Conservation (phyloP, 2,888 invertebrate species). For the Acleris laterana region DNA sequence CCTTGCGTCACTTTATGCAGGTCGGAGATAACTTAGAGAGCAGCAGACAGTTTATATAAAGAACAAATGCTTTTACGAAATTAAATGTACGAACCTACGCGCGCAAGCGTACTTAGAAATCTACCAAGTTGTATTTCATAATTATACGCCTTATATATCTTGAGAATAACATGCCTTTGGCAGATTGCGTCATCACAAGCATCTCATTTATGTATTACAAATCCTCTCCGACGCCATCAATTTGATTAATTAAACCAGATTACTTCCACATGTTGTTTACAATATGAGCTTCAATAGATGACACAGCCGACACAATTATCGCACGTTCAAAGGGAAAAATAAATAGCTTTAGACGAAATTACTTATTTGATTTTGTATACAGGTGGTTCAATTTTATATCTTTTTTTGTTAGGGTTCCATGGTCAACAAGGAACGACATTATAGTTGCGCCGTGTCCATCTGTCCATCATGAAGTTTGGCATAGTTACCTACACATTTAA, state of each 20-base stretch:
- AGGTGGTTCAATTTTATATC: no score
- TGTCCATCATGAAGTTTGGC: no score
- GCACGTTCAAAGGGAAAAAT: no score
- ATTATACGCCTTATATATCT: constrained; percentile 1
- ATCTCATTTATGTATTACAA: constrained; percentile 17
- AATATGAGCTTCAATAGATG: constrained; percentile 65
- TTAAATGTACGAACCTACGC: constrained; percentile 38
- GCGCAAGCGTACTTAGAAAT: neutral
- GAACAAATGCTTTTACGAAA: constrained; percentile 41
- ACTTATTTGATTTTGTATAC: no score
- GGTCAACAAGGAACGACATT: no score
- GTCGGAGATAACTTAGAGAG: neutral
- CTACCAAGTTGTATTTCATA: constrained; percentile 8
- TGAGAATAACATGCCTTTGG: neutral
- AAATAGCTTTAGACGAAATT: no score
- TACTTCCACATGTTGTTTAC: constrained; percentile 32
- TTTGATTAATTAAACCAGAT: constrained; percentile 30
- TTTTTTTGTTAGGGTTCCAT: no score
- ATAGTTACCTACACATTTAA: no score
- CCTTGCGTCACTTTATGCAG: neutral
- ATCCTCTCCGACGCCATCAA: constrained; percentile 15
- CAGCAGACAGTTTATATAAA: constrained; percentile 41
- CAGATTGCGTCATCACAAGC: constrained; percentile 7
- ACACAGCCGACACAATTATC: constrained; percentile 50
- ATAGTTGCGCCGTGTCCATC: no score